These are phyloP conservation scores for Neofelis nebulosa DNA, from an alignment of 2,113 vertebrate genomes.

Conservation along the genomic window DNA sequence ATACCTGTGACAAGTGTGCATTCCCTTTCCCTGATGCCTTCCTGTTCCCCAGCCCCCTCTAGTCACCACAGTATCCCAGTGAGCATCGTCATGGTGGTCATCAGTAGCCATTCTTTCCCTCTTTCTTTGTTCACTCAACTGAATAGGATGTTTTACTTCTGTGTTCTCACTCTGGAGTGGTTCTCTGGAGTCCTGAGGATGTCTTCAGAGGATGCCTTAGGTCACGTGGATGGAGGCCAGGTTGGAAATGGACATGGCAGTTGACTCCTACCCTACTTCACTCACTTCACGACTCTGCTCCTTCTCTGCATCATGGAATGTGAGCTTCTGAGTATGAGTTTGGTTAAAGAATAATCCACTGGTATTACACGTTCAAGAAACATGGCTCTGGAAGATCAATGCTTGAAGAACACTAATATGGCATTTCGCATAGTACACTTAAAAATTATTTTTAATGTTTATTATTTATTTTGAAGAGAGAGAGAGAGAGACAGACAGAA, in stretches of 20 bases:
- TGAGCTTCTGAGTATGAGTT: neutral
- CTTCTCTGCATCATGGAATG: neutral
- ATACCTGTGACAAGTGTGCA: neutral
- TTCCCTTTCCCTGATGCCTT: neutral
- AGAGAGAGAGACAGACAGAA: too few species aligned
- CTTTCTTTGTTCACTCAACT: neutral
- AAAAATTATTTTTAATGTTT: too few species aligned
- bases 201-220: too few species aligned
- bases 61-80: neutral
- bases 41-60: neutral
- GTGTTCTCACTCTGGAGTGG: neutral
- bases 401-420: neutral
- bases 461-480: too few species aligned
- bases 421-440: too few species aligned
- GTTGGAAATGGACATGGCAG: fast-evolving
- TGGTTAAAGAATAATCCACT: neutral
- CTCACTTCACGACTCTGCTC: neutral
- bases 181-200: too few species aligned
- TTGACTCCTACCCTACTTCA: neutral
- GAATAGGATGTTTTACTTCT: neutral
- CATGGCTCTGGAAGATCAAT: neutral
- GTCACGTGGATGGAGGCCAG: neutral
- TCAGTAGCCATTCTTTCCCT: neutral
- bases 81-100: fast-evolving
- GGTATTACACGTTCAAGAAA: neutral